Conservation (phyloP, 1,140 invertebrate species). For the Brachionus plicatilis region DNA sequence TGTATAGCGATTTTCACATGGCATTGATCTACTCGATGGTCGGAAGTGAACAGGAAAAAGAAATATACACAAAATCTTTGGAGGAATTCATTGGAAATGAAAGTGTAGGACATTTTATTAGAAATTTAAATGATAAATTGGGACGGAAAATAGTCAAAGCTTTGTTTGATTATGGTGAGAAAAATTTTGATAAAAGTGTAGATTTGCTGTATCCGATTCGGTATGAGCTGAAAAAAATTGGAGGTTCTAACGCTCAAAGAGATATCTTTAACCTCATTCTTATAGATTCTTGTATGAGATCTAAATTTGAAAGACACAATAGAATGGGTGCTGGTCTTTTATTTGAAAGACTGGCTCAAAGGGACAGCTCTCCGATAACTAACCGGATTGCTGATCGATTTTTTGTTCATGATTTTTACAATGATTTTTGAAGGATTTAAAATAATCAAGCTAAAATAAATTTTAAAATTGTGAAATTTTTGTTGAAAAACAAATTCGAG, state of each 20-base stretch:
- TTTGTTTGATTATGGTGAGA: background rate
- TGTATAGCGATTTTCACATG: constrained; percentile 37
- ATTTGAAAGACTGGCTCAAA: background rate
- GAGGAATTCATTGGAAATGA: background rate
- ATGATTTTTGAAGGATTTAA: background rate
- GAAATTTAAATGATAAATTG: background rate
- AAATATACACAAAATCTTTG: background rate
- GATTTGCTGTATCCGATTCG: constrained; percentile 7
- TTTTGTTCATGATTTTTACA: background rate
- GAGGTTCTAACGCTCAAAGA: constrained; percentile 37
- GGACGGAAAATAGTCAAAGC: background rate
- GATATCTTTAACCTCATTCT: constrained; percentile 29
- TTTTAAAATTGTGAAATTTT: background rate
- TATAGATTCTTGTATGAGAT: background rate
- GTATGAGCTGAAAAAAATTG: constrained; percentile 7
- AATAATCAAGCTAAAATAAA: background rate
- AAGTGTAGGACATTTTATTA: background rate
- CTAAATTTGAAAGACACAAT: background rate
- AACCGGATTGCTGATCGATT: background rate
- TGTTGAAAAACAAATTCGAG: background rate
- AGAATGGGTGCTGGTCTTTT: background rate
- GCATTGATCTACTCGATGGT: background rate
- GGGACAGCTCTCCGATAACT: background rate
- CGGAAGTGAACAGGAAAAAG: constrained; percentile 7
- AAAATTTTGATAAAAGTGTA: background rate